A percentile compares a stretch with the other conserved stretches of the same genome.
These are phyloP conservation scores for Diplodus sargus DNA, from an alignment of 2,797 vertebrate genomes.

Conservation along the genomic window DNA sequence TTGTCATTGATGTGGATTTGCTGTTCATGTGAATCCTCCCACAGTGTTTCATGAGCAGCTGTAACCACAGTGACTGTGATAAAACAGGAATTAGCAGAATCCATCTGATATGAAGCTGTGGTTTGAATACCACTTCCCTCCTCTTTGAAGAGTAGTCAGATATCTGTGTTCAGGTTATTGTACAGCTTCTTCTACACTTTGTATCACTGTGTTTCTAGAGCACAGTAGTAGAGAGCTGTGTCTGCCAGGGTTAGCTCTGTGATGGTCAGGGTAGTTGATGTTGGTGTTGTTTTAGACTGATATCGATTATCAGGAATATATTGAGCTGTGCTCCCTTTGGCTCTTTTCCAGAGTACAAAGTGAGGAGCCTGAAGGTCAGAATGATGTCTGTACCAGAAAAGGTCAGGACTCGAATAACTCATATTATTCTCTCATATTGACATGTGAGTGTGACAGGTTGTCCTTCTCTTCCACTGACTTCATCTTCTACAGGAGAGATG, in stretches of 20 bases:
- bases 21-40: too few species aligned
- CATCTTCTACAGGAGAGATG: not conserved
- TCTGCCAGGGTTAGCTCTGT: too few species aligned
- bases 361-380: constrained; percentile 12
- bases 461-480: constrained; percentile 33
- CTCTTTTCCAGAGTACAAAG: constrained; percentile 37
- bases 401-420: too few species aligned
- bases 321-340: too few species aligned
- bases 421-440: constrained; percentile 26
- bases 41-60: too few species aligned
- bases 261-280: not conserved
- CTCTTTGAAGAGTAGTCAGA: constrained; percentile 36
- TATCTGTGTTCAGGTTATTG: constrained; percentile 53
- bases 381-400: constrained; percentile 50
- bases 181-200: constrained; percentile 47
- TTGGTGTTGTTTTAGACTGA: fast-evolving
- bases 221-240: constrained; percentile 58
- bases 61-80: too few species aligned
- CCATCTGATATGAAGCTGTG: constrained; percentile 23
- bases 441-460: constrained; percentile 51
- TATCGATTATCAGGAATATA: not conserved
- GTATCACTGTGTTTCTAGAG: constrained; percentile 37
- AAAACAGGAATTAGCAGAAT: too few species aligned
- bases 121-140: constrained; percentile 43
- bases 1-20: too few species aligned